phyloP scores from a whole-genome alignment of 1,140 invertebrate genomes.

The Bombus sibiricus region DNA sequence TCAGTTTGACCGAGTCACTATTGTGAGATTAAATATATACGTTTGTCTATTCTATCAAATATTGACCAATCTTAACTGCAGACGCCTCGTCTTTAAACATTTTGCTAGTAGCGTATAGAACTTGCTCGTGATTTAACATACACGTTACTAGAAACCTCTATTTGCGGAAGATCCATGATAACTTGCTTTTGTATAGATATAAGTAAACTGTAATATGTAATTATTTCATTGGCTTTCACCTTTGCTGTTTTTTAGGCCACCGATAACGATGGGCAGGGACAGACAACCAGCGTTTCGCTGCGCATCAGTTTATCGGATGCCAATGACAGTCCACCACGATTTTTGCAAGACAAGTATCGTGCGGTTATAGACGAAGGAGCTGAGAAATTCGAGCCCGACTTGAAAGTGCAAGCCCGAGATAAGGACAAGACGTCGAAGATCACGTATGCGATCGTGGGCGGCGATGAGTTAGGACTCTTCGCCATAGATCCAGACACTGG shows the following conservation, averaged over 20 bases:
- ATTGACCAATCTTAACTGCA: neutral
- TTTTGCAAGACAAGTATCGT: constrained; percentile 88
- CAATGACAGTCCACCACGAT: constrained; percentile 94
- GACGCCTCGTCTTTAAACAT: neutral
- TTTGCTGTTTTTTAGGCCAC: constrained; percentile 85
- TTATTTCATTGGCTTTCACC: neutral
- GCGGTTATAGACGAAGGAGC: constrained; percentile 93
- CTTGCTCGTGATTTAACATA: neutral
- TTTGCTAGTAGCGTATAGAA: neutral
- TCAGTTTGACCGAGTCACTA: neutral
- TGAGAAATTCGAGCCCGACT: constrained; percentile 90
- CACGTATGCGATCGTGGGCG: constrained; percentile 88
- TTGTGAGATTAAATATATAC: no score
- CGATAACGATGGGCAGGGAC: constrained; percentile 91
- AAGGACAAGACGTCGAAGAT: constrained; percentile 91
- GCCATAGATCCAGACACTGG: constrained; percentile 87
- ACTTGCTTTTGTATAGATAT: neutral
- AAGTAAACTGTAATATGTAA: neutral
- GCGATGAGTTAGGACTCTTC: constrained; percentile 86
- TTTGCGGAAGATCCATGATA: neutral
- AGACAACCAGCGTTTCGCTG: constrained; percentile 89
- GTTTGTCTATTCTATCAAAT: neutral
- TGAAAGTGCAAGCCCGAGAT: constrained; percentile 87
- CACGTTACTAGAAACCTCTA: neutral
- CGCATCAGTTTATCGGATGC: constrained; percentile 91